Base-by-base conservation (phyloP, 2,888 invertebrate genomes). In the Criorhina ranunculi region DNA sequence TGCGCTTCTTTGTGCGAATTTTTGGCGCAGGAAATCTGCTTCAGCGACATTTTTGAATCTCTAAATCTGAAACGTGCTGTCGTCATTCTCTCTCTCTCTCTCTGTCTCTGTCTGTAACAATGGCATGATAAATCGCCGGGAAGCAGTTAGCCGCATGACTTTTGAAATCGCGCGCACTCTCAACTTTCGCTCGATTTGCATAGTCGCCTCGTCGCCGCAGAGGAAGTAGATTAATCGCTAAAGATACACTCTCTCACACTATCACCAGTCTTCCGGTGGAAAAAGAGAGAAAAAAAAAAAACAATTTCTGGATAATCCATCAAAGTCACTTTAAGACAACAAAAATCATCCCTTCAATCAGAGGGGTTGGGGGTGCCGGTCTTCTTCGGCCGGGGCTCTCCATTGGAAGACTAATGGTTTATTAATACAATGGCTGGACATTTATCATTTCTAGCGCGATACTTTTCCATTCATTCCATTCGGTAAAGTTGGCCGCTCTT, bases 341-440 rank as follows among this genome's bases (percentile, higher is more conserved):
- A 80, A 80, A 85, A 80, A 80, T 80, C 79, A 85, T 85, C 85
- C 80, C 75, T 80, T 75, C 75, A 80, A 80, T 80, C 75, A 75
- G 59, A 53, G 59, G 55, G 44, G 64, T 29, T 33, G 59, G 51
- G 62, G 55, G 49, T 12, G 24, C 29, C 12, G 42, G 57, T 33
- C 46, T 64, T 69, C 40, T 53, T 37, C 69, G 75, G 5, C 49
- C 17, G 57, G 53, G 19, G n/a, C n/a, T 35, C 62, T 53, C 49
- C 17, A 31, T 44, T 40, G 57, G 42, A 85, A 79, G 79, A 80
- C 85, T 85, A 85, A 85, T 85, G 85, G 85, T 80, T 85, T 85
- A 85, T 80, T 85, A 80, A 85, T 80, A 85, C 85, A 85, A 85
- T 85, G 67, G 70, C 80, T 80, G 85, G 85, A 85, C 85, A 75